A percentile compares a stretch with the other conserved stretches of the same genome.
phyloP scores from a whole-genome alignment of 2,797 vertebrate genomes.

The Hippocampus kuda region DNA sequence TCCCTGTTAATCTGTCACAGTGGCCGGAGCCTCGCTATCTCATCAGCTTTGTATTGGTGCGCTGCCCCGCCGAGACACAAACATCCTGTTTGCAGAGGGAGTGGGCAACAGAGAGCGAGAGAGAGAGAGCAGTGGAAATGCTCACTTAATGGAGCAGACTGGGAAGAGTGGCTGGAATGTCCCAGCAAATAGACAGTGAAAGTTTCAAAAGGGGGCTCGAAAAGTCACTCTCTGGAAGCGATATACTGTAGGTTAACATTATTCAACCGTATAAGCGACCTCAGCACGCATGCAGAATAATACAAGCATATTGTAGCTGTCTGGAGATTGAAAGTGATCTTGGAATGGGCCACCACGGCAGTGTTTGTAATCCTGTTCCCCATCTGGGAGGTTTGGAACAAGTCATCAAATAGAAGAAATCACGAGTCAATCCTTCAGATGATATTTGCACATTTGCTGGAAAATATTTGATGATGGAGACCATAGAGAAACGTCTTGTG shows the following conservation, averaged over 20 bases:
- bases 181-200: conserved; percentile 2
- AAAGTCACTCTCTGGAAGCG: neutral
- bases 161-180: conserved; percentile 2
- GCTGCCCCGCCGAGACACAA: conserved; percentile 54
- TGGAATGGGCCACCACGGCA: conserved; percentile 17
- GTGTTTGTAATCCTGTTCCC: conserved; percentile 8
- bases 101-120: conserved; percentile 16
- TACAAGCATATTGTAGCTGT: neutral
- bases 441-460: neutral
- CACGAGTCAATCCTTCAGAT: neutral
- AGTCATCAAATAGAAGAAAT: neutral
- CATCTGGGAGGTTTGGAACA: conserved; percentile 1
- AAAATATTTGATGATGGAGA: neutral
- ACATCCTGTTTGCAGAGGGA: conserved; percentile 68
- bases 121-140: conserved; percentile 14
- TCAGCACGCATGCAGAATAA: neutral
- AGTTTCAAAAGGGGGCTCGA: neutral
- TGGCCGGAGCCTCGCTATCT: conserved; percentile 58
- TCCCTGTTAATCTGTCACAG: conserved; percentile 63
- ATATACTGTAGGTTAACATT: neutral
- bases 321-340: conserved; percentile 9
- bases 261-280: neutral
- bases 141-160: conserved; percentile 9
- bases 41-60: conserved; percentile 58
- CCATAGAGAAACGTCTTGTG: neutral